Base-by-base conservation (phyloP, 2,888 invertebrate genomes). In the Noctua pronuba region DNA sequence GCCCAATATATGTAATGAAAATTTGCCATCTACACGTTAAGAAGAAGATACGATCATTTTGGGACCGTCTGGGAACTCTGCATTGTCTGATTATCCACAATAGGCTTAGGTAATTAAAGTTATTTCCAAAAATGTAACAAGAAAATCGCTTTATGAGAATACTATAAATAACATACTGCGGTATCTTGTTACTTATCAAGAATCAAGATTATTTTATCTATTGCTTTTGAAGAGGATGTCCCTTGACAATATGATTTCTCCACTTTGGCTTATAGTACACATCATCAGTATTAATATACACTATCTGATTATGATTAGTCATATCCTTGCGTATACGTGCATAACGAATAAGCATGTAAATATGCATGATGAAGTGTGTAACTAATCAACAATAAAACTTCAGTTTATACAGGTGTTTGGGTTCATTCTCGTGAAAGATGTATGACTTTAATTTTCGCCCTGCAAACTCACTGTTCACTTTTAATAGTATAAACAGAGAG, bases 201-300 rank as follows among this genome's bases (percentile, higher is more conserved):
- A 11, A 55, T 58, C 81, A 49, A 24, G 28, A 66, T 74, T 49
- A 38, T 21, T 31, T 49, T 49, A 81, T 79, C 55, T 65, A 65
- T 80, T n/a, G 11, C 1, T 80, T 16, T 31, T 41, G n/a, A 55
- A 58, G n/a, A 49, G 46, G 31, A 18, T 35, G 35, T 28, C 41
- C 35, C 24, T 66, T 66, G 16, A 49, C 16, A 41, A 65, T 46
- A 41, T 55, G 46, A 44, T 79, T 64, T 80, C 16, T 44, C 24
- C 16, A 72, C 24, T 44, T 77, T 28, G 16, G n/a, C 18, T 58
- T 69, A 7, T 55, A 35, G 31, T 64, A 64, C 52, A 69, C 21
- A 46, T 79, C 41, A 81, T 65, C 38, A 46, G 31, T 46, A 31
- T 28, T 55, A 55, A 46, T 46, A 62, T 46, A 46, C n/a, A 58